A percentile compares a stretch with the other conserved stretches of the same genome.
Conservation (phyloP, 2,797 vertebrate genomes). For the Manis javanica region DNA sequence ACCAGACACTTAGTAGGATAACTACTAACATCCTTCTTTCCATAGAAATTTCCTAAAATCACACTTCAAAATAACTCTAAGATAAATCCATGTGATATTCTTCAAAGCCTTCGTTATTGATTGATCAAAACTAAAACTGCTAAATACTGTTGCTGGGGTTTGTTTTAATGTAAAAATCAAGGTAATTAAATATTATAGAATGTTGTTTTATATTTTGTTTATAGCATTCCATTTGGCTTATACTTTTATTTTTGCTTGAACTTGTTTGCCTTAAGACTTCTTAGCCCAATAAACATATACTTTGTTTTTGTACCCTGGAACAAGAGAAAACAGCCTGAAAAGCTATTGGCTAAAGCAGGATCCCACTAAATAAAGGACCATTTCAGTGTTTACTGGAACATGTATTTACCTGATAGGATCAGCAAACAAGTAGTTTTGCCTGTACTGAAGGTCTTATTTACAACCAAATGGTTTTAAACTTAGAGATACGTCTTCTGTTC, state of each 20-base stretch:
- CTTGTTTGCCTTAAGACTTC: conserved; percentile 9
- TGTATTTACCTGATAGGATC: conserved; percentile 1
- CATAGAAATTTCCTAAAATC: conserved; percentile 37
- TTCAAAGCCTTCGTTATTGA: neutral
- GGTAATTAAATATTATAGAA: neutral
- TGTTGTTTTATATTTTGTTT: neutral
- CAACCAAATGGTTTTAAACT: neutral
- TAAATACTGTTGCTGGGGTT: neutral
- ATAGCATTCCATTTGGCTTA: conserved; percentile 6
- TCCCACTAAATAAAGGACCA: neutral
- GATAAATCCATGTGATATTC: neutral
- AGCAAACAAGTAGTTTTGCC: neutral
- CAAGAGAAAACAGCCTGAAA: conserved; percentile 29
- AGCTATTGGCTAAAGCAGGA: conserved; percentile 8
- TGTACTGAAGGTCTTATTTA: neutral
- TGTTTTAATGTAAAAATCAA: conserved; percentile 39
- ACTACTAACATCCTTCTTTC: conserved; percentile 9
- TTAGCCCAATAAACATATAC: neutral
- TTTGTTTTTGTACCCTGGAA: conserved; percentile 11
- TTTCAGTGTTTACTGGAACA: neutral
- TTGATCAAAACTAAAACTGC: neutral
- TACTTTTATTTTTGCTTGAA: conserved; percentile 19
- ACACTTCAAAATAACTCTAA: neutral
- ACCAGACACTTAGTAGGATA: neutral
- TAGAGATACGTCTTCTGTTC: neutral